Conservation (phyloP, 2,113 vertebrate species). For the Pterocles gutturalis region DNA sequence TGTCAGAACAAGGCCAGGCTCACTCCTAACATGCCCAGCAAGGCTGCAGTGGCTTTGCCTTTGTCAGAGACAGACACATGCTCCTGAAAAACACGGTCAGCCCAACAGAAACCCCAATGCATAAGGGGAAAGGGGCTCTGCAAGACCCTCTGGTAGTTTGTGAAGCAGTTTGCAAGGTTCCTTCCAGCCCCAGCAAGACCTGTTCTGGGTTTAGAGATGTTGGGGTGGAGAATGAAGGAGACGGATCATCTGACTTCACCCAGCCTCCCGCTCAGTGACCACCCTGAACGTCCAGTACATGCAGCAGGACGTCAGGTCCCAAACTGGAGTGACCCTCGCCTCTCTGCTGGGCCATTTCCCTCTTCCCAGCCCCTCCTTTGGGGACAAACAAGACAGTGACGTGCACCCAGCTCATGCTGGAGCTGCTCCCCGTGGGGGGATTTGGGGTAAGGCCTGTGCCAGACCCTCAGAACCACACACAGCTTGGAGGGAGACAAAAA, state of each 20-base stretch:
- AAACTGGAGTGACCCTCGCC: not conserved
- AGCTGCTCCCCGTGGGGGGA: not conserved
- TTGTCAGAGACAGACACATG: fast-evolving
- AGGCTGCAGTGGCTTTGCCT: not conserved
- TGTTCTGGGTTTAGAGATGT: not conserved
- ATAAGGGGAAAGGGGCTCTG: not conserved
- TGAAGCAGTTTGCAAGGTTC: not conserved
- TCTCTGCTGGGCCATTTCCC: not conserved
- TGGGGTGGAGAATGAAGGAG: not conserved
- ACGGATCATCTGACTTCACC: fast-evolving
- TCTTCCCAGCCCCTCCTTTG: not conserved
- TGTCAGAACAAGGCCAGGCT: not conserved
- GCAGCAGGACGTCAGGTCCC: not conserved
- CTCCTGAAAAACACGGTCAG: not conserved
- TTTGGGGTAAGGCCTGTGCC: not conserved
- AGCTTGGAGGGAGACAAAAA: not conserved
- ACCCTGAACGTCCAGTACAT: fast-evolving
- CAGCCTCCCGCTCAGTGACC: not conserved
- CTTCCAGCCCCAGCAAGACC: not conserved
- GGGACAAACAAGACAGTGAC: not conserved
- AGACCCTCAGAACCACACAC: not conserved
- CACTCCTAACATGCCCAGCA: not conserved
- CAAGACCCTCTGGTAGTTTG: not conserved
- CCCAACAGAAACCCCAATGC: not conserved
- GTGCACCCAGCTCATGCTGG: fast-evolving